Evolutionary conservation across 2,113 vertebrate genomes (phyloP).

Genomic region (Benitochromis conjunctus): DNA sequence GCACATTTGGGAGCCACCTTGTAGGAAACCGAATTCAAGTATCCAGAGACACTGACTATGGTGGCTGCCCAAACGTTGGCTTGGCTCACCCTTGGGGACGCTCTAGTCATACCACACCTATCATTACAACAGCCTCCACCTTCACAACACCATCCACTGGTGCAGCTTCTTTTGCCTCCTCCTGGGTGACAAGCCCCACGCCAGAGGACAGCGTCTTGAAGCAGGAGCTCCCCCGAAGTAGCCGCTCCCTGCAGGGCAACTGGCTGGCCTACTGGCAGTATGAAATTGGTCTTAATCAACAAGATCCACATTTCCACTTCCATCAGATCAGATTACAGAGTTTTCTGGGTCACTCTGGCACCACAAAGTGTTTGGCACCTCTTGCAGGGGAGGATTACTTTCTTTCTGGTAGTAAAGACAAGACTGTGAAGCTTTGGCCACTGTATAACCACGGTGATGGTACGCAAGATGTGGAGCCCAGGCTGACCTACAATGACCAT

Average conservation of each 20-base stretch:
- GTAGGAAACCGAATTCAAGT: constrained; percentile 97
- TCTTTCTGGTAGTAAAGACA: constrained; percentile 94
- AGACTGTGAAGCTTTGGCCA: constrained; percentile 92
- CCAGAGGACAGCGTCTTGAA: constrained; percentile 83
- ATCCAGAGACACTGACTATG: constrained; percentile 68
- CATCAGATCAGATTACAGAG: constrained; percentile 97
- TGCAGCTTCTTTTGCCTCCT: constrained; percentile 59
- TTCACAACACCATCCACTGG: constrained; percentile 37
- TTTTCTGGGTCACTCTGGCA: constrained; percentile 88
- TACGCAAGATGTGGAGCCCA: constrained; percentile 80
- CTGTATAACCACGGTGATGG: constrained; percentile 93
- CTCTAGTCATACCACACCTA: constrained; percentile 28
- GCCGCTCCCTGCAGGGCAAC: constrained; percentile 89
- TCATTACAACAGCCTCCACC: constrained; percentile 50
- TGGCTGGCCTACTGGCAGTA: constrained; percentile 99
- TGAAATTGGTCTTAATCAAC: constrained; percentile 93
- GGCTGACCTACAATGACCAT: constrained; percentile 85
- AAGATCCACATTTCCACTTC: constrained; percentile 93
- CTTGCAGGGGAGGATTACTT: constrained; percentile 92
- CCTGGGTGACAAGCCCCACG: constrained; percentile 55
- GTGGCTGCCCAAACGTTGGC: constrained; percentile 46
- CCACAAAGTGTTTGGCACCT: constrained; percentile 86
- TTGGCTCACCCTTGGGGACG: constrained; percentile 66
- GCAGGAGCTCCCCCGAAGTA: constrained; percentile 85
- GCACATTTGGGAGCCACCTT: constrained; percentile 91